Base-by-base conservation (phyloP, 2,113 vertebrate species). In the Galeopterus variegatus region DNA sequence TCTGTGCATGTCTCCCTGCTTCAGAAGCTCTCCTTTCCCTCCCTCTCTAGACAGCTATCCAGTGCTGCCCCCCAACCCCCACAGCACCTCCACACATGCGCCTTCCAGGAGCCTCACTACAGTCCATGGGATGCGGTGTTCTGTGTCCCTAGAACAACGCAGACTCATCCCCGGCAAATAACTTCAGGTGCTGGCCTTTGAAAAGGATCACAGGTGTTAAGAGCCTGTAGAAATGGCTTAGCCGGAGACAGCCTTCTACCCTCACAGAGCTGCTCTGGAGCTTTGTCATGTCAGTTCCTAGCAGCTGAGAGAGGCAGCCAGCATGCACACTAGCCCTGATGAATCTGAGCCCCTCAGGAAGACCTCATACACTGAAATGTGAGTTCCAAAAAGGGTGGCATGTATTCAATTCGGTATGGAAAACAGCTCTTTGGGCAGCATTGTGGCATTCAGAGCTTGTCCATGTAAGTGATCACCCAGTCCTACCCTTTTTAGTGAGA, bases 111-210 rank as follows among this genome's bases (percentile, higher is more conserved):
- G 54, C 72, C 36, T 14, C 85, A 11, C 52, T n/a, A 1, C 2
- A 0, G 10, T 21, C 15, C 41, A 3, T 24, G 58, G 56, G 21
- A 19, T 19, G 14, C 6, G 14, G 3, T 5, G 1, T 19, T 24
- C 60, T 0, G 2, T 24, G 9, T 64, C 21, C 36, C 56, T 45
- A 64, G 7, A 9, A 31, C 62, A 23, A 26, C 1, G 3, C 48
- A 54, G 24, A 36, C 65, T 60, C 45, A 1, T 52, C 73, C 64
- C 77, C 21, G 9, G 21, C n/a, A 45, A 9, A 11, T 15, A 13
- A 24, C 85, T 67, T 8, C 8, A 58, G 62, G 1, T 54, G 67
- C 80, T 52, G 13, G 86, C 69, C 77, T 83, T 81, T 81, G 76
- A 7, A 75, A 56, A 86, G 52, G 48, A 65, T 33, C 24, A 41